phyloP scores from a whole-genome alignment of 2,113 vertebrate species.

The Morone saxatilis region DNA sequence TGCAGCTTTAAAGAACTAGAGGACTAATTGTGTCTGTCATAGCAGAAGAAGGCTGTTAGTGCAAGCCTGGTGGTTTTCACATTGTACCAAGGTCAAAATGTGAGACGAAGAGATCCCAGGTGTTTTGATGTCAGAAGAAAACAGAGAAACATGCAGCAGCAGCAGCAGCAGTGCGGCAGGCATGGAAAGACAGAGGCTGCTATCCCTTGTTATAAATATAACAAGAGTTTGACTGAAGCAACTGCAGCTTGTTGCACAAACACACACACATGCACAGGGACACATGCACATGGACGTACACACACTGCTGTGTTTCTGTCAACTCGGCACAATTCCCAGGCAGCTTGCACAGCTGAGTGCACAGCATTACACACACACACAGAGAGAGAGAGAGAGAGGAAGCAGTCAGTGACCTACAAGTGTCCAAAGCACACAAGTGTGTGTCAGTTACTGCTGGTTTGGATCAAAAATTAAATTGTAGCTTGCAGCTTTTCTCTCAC shows the following conservation, averaged over 20 bases:
- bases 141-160: slow-evolving; percentile 49
- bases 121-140: slow-evolving; percentile 44
- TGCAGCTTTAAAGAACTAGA: slow-evolving; percentile 21
- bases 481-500: slow-evolving; percentile 59
- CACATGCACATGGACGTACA: not conserved
- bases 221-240: slow-evolving; percentile 73
- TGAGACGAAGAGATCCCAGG: slow-evolving; percentile 64
- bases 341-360: slow-evolving; percentile 79
- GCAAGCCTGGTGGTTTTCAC: slow-evolving; percentile 60
- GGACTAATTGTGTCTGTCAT: slow-evolving; percentile 10
- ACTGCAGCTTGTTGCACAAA: slow-evolving; percentile 75
- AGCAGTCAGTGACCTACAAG: slow-evolving; percentile 77
- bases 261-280: slow-evolving; percentile 16
- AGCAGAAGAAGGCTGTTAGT: slow-evolving; percentile 42
- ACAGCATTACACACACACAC: slow-evolving; percentile 56
- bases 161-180: slow-evolving; percentile 52
- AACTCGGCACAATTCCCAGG: slow-evolving; percentile 81
- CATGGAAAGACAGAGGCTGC: slow-evolving; percentile 51
- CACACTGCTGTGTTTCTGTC: slow-evolving; percentile 72
- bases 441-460: slow-evolving; percentile 73
- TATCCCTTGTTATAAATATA: slow-evolving; percentile 73
- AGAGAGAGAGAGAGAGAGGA: slow-evolving; percentile 26
- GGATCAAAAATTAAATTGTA: slow-evolving; percentile 73
- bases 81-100: slow-evolving; percentile 75
- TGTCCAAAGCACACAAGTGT: slow-evolving; percentile 76